Base-by-base conservation (phyloP, 2,797 vertebrate genomes). In the Poeciliopsis turneri region DNA sequence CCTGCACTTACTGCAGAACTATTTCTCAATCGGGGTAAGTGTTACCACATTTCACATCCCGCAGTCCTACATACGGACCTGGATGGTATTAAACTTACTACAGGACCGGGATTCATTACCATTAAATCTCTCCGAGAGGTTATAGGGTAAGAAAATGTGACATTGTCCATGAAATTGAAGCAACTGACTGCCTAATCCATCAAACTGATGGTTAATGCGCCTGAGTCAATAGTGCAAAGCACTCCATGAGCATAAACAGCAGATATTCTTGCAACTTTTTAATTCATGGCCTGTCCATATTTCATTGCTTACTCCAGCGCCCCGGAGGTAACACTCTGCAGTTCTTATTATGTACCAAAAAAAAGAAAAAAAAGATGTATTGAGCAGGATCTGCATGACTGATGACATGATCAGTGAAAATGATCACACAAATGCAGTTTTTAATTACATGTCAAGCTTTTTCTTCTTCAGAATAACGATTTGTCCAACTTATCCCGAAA, bases 31-130 rank as follows among this genome's bases (percentile, higher is more conserved):
- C 74, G 25, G 69, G 82, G 77, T 70, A 79, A 89, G 78, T 88
- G 84, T 88, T 89, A 84, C 87, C 78, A 84, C 93, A 93, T 94
- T 93, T 95, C 87, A 92, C 90, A 91, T 93, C 92, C 89, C 83
- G 84, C 90, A 86, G 88, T 86, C 61, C 69, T 76, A 80, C 70
- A 72, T 86, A 81, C 89, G 86, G 86, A 89, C 79, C 91, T 84
- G 78, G 84, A 84, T 81, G 84, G 76, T 88, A 90, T 90, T 92
- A 90, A 92, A 89, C 88, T 90, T 85, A 87, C 82, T 79, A 81
- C 86, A 71, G 88, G 76, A 90, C 87, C 81, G 11, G 83, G 81
- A 94, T 93, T 92, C 91, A 94, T 93, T 92, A 88, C 86, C 89
- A 90, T 92, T 93, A 93, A 94, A 94, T 95, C 91, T 90, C 86